A percentile compares a stretch with the other conserved stretches of the same genome.
Conservation (phyloP, 2,888 invertebrate genomes). For the Chrysotoxum bicinctum region DNA sequence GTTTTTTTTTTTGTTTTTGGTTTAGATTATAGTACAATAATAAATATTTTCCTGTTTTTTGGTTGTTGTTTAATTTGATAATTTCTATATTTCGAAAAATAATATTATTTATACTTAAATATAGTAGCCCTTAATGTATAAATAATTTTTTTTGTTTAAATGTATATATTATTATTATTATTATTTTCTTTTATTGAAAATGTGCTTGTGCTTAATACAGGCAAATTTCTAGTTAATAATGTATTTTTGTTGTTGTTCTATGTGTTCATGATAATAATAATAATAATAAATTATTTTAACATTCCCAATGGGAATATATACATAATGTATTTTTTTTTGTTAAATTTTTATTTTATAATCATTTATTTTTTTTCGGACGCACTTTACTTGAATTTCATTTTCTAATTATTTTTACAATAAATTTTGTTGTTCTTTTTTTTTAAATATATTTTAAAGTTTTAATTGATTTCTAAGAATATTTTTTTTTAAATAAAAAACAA, state of each 20-base stretch:
- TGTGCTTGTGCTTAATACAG: constrained; percentile 66
- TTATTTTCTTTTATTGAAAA: constrained; percentile 45
- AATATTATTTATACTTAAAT: constrained; percentile 70
- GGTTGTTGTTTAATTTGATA: constrained; percentile 56
- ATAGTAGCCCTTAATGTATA: constrained; percentile 68
- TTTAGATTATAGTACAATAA: constrained; percentile 66
- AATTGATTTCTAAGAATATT: constrained; percentile 68
- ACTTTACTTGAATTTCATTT: constrained; percentile 72
- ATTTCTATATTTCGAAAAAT: constrained; percentile 70
- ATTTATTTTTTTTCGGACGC: constrained; percentile 62
- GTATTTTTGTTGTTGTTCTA: constrained; percentile 43
- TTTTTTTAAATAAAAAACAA: constrained; percentile 15
- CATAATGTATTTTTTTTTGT: constrained; percentile 25
- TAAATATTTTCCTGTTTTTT: constrained; percentile 60
- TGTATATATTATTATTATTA: constrained; percentile 55
- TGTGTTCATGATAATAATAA: constrained; percentile 39
- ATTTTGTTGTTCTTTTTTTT: constrained; percentile 30
- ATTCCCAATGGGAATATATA: constrained; percentile 62
- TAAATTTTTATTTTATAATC: constrained; percentile 13
- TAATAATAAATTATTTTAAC: constrained; percentile 59
- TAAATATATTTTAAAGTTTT: constrained; percentile 52
- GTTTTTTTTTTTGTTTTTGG: constrained; percentile 27
- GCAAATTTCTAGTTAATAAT: constrained; percentile 64
- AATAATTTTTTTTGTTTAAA: constrained; percentile 41
- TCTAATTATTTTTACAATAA: constrained; percentile 69